Percentiles rank a stretch among this genome's conserved stretches.
phyloP scores from a whole-genome alignment of 2,113 vertebrate genomes.

The Clinocottus analis region DNA sequence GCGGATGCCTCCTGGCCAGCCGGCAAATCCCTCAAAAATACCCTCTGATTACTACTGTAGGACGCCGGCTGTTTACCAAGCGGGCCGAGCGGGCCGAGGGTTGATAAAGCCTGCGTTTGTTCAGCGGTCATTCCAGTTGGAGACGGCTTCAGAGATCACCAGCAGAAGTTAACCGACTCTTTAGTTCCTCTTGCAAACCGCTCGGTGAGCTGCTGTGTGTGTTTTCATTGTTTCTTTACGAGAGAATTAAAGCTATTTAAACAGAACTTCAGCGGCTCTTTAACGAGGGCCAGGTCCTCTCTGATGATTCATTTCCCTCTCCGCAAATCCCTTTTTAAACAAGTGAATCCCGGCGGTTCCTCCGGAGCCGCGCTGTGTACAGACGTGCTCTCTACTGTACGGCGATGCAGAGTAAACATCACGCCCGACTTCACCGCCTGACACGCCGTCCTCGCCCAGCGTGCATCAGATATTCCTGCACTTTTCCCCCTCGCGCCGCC shows the following conservation, averaged over 20 bases:
- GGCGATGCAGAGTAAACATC: slow-evolving; percentile 50
- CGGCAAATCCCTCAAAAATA: slow-evolving; percentile 83
- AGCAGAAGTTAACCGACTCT: slow-evolving; percentile 43
- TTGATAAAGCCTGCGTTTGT: slow-evolving; percentile 79
- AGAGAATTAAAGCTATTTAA: slow-evolving; percentile 47
- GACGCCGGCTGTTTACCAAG: slow-evolving; percentile 83
- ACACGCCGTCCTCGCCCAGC: slow-evolving; percentile 62
- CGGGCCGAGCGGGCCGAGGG: slow-evolving; percentile 77
- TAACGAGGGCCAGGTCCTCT: slow-evolving; percentile 36
- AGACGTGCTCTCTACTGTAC: slow-evolving; percentile 52
- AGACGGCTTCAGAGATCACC: slow-evolving; percentile 57
- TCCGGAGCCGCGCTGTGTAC: slow-evolving; percentile 54
- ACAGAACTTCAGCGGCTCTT: slow-evolving; percentile 28
- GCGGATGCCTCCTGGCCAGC: slow-evolving; percentile 82
- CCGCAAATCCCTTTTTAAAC: slow-evolving; percentile 50
- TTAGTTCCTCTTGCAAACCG: slow-evolving; percentile 57
- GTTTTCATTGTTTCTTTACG: not conserved
- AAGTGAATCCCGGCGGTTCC: slow-evolving; percentile 44
- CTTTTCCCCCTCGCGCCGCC: slow-evolving; percentile 39
- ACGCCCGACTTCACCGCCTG: slow-evolving; percentile 67
- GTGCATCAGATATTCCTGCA: slow-evolving; percentile 63
- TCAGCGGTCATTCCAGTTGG: slow-evolving; percentile 74
- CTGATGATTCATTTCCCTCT: slow-evolving; percentile 42
- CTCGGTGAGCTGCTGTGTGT: not conserved
- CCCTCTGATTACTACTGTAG: slow-evolving; percentile 83